A percentile compares a stretch with the other conserved stretches of the same genome.
Conservation (phyloP, 35 echinoderm and acorn worm species). For the Heliocidaris erythrogramma region DNA sequence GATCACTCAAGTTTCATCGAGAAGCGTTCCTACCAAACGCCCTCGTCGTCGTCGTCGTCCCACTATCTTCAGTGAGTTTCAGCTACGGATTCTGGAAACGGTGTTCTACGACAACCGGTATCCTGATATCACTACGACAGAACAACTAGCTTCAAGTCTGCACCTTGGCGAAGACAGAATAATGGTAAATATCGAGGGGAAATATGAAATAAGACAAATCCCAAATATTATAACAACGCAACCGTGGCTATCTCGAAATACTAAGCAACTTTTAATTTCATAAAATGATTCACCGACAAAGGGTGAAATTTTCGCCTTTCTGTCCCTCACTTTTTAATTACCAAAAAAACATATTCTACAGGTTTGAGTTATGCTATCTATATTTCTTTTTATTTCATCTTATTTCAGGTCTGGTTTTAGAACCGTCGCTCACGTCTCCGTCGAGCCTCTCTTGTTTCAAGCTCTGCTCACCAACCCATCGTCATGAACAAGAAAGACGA, state of each 20-base stretch:
- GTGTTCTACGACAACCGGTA: neutral
- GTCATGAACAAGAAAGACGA: neutral
- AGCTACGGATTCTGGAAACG: neutral
- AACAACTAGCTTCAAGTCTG: neutral
- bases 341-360: too few relatives aligned
- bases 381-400: too few relatives aligned
- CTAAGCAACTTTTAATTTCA: too few relatives aligned
- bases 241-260: too few relatives aligned
- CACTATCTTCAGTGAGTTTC: neutral
- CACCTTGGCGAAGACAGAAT: slow-evolving; percentile 7
- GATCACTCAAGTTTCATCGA: neutral
- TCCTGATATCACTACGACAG: neutral
- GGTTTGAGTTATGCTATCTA: too few relatives aligned
- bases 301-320: too few relatives aligned
- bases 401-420: neutral
- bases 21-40: neutral
- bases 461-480: neutral
- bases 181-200: neutral
- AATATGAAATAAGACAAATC: too few relatives aligned
- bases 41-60: slow-evolving; percentile 39
- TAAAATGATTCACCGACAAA: too few relatives aligned
- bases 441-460: neutral
- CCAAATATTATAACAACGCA: too few relatives aligned
- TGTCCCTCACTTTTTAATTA: too few relatives aligned
- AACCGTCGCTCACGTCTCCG: neutral